Evolutionary conservation across 2,888 invertebrate species (phyloP), one percentile per base, ranked within the genome.

Genomic region (Leucoma salicis): DNA sequence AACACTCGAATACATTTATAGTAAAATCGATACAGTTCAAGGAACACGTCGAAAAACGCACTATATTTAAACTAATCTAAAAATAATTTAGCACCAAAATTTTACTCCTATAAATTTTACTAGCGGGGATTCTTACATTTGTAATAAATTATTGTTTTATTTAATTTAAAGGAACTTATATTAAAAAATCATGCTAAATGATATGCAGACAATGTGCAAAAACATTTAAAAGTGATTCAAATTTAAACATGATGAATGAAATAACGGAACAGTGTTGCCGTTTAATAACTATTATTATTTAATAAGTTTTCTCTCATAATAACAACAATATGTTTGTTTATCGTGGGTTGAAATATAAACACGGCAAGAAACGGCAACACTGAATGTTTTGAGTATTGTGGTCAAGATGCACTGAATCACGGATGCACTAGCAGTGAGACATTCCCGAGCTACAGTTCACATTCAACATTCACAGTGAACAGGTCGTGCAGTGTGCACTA

Each of bases 381-480:
- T 48, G 31, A 32, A 29, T 34, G 12, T 27, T 31, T 42, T 13
- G 14, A 49, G 25, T 8, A 45, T 24, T 42, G 36, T 55, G 50
- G 62, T 54, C 63, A 73, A 63, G 68, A 68, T 74, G 74, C 68
- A 65, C 58, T 59, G 69, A 27, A 27, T 27, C 4, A 27, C n/a
- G 11, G 4, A 70, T 74, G 74, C 68, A 66, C 57, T 71, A 72
- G 61, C 60, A 33, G 60, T 69, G 67, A 71, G 61, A 66, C 83
- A 82, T 82, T 83, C 76, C 70, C 68, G 65, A 67, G 49, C 85
- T 84, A 88, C 81, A 83, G 82, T 82, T 81, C 82, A 86, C 86
- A 88, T 83, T 81, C 78, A 83, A 82, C 81, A 81, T 70, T 63
- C 66, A 70, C 51, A 57, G 66, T 52, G 51, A 61, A 53, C 60